Base-by-base conservation (phyloP, 2,113 vertebrate genomes). In the Nicator chloris region DNA sequence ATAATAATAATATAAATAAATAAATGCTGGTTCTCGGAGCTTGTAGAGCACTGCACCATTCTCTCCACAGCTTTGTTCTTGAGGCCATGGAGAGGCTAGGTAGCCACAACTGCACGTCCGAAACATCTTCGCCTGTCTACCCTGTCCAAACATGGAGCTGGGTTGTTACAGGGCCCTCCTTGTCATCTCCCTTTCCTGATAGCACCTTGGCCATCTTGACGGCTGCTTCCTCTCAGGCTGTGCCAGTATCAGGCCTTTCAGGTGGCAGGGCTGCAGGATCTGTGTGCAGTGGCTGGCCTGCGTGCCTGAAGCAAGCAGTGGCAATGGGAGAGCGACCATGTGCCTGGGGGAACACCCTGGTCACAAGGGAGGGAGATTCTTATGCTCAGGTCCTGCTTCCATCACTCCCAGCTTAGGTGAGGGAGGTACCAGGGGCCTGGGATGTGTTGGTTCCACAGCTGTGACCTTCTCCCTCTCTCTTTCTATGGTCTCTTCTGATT, bases 1-100 rank as follows among this genome's bases (percentile, higher is more conserved):
- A 97, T 82, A 94, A 84, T 94, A 95, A 97, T 94, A 93, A 42
- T 18, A 73, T 88, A 96, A 96, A 94, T 93, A 94, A 91, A 66
- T 81, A 70, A 10, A 3, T 75, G 66, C 47, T 53, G 39, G 13
- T 39, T 70, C 78, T 91, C 5, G 0, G 57, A 59, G 68, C 53
- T 23, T 21, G 19, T 22, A n/a, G 87, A 85, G 70, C 76, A 31
- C 54, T 35, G 45, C 39, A 17, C 47, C 28, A 8, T 44, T 39
- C 76, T 73, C 31, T 61, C 73, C 37, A 27, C 6, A 73, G 68
- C 85, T 71, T 91, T 81, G 37, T 71, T 93, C 77, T 26, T 51
- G 49, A 39, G 80, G 20, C 39, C 24, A 1, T 3, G 10, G 17
- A 15, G 64, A 13, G 37, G 37, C 68, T 68, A 59, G 50, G 17